Percentiles rank a stretch among this genome's conserved stretches.
Conservation (phyloP, 2,888 invertebrate genomes). For the Polylopha cassiicola region DNA sequence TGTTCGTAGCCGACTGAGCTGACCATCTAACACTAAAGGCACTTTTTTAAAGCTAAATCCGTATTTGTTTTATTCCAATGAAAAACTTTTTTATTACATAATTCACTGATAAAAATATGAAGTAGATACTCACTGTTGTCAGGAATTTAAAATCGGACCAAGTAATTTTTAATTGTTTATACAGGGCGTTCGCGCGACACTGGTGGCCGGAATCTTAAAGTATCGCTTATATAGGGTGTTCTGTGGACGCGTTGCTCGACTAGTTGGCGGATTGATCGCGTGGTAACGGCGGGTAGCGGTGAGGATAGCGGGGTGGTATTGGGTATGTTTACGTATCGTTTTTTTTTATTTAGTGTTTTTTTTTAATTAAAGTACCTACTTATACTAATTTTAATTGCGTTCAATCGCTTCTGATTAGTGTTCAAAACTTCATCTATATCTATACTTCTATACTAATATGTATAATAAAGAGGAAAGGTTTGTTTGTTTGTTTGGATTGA, state of each 20-base stretch:
- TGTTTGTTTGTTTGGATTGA: too few relatives aligned
- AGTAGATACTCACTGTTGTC: conserved; percentile 4
- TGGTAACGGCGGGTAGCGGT: conserved; percentile 9
- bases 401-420: too few relatives aligned
- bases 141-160: neutral
- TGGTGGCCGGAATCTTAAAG: conserved; percentile 38
- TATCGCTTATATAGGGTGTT: conserved; percentile 55
- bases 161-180: conserved; percentile 26
- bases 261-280: conserved; percentile 29
- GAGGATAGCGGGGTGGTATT: conserved; percentile 8
- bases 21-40: too few relatives aligned
- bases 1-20: too few relatives aligned
- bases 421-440: too few relatives aligned
- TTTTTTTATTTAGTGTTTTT: neutral
- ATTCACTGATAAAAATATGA: conserved; percentile 22
- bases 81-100: too few relatives aligned
- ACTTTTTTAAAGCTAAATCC: too few relatives aligned
- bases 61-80: too few relatives aligned
- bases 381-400: too few relatives aligned
- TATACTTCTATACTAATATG: too few relatives aligned
- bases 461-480: too few relatives aligned
- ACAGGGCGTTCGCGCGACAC: conserved; percentile 41
- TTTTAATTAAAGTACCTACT: conserved; percentile 2
- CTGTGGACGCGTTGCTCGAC: conserved; percentile 31
- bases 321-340: conserved; percentile 27